Conservation (phyloP, 2,888 invertebrate species). For the Volucella bombylans region DNA sequence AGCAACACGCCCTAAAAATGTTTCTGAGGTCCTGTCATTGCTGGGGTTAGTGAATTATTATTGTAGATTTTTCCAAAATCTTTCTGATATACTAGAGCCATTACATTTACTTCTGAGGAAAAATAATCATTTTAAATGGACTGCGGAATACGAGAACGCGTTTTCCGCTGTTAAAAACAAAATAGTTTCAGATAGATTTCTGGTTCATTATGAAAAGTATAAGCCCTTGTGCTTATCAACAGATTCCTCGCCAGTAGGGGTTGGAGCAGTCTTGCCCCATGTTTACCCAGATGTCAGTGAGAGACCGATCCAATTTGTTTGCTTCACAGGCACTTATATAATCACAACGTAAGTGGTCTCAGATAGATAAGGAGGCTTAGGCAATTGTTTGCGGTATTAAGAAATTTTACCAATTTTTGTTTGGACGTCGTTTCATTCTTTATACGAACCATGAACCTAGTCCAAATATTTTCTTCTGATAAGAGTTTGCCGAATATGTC, state of each 20-base stretch:
- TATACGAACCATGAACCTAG: conserved; percentile 14
- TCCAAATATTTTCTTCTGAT: no score
- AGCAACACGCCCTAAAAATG: conserved; percentile 1
- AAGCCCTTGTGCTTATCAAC: conserved; percentile 48
- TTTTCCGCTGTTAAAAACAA: conserved; percentile 40
- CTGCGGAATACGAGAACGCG: conserved; percentile 44
- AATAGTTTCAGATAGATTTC: conserved; percentile 70
- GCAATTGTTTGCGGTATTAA: conserved; percentile 13
- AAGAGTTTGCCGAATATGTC: background rate
- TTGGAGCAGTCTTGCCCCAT: conserved; percentile 78
- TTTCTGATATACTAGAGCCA: conserved; percentile 67
- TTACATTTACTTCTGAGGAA: conserved; percentile 72
- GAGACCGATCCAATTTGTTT: conserved; percentile 77
- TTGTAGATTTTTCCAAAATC: background rate
- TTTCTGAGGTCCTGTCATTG: conserved; percentile 1
- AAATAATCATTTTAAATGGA: conserved; percentile 74
- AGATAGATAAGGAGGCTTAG: conserved; percentile 10
- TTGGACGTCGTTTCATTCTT: conserved; percentile 3
- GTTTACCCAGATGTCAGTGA: conserved; percentile 77
- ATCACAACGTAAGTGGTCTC: no score
- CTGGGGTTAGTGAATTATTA: conserved; percentile 7
- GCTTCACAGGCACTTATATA: conserved; percentile 17
- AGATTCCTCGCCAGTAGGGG: conserved; percentile 63
- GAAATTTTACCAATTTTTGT: conserved; percentile 13
- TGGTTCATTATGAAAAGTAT: conserved; percentile 11